phyloP scores from a whole-genome alignment of 1,140 invertebrate genomes.

The Odontomachus brunneus region DNA sequence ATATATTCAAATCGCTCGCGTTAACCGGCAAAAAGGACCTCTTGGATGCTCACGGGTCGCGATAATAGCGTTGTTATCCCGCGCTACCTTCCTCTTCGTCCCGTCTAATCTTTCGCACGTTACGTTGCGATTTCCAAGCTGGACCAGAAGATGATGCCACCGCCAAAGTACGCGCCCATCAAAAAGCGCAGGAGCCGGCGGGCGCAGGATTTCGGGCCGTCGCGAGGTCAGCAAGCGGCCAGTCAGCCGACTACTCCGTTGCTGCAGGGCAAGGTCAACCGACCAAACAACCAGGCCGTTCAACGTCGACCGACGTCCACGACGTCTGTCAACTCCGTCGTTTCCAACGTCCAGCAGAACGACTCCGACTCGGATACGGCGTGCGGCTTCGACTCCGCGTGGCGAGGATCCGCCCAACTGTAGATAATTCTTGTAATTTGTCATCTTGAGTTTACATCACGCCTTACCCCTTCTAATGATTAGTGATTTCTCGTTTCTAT shows the following conservation, averaged over 20 bases:
- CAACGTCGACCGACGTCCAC: slow-evolving; percentile 82
- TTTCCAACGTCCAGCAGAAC: slow-evolving; percentile 67
- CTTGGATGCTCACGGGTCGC: too few relatives aligned
- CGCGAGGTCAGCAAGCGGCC: slow-evolving; percentile 60
- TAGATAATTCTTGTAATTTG: slow-evolving; percentile 46
- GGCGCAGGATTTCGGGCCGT: slow-evolving; percentile 85
- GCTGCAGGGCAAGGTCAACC: slow-evolving; percentile 75
- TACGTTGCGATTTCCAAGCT: slow-evolving; percentile 32
- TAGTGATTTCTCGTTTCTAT: too few relatives aligned
- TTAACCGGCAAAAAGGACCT: too few relatives aligned
- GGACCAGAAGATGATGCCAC: slow-evolving; percentile 88
- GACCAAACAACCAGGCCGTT: slow-evolving; percentile 70
- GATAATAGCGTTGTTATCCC: too few relatives aligned
- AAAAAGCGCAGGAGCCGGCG: slow-evolving; percentile 88
- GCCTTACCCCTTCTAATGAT: not conserved
- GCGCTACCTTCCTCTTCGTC: too few relatives aligned
- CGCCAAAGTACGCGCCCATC: slow-evolving; percentile 88
- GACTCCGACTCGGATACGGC: slow-evolving; percentile 93
- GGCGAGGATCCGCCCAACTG: slow-evolving; percentile 85
- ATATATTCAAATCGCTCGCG: too few relatives aligned
- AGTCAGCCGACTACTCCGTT: slow-evolving; percentile 82
- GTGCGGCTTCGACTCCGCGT: slow-evolving; percentile 92
- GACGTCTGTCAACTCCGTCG: slow-evolving; percentile 73
- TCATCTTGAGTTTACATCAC: too few relatives aligned
- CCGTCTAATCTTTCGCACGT: slow-evolving; percentile 3